phyloP scores from a whole-genome alignment of 2,888 invertebrate genomes.

The Cyclophora punctaria region DNA sequence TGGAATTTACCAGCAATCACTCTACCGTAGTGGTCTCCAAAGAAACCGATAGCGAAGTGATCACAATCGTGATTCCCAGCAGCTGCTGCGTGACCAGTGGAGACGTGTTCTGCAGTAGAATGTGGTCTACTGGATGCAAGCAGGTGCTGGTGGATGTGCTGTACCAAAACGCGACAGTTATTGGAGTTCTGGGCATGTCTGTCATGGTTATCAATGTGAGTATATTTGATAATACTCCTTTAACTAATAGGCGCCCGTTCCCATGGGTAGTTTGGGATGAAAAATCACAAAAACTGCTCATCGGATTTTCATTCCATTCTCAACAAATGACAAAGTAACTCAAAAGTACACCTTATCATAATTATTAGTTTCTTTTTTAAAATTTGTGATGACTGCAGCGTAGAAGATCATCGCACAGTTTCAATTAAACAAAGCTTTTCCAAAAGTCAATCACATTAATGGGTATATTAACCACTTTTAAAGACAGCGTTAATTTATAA shows the following conservation, averaged over 20 bases:
- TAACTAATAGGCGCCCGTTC: not conserved
- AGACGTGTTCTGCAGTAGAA: conserved; percentile 31
- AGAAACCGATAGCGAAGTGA: conserved; percentile 24
- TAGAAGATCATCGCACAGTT: too few relatives aligned
- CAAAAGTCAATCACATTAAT: too few relatives aligned
- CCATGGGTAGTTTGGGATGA: too few relatives aligned
- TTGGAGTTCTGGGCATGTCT: conserved; percentile 61
- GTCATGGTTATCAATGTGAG: conserved; percentile 65
- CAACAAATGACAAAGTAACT: too few relatives aligned
- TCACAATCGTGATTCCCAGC: conserved; percentile 37
- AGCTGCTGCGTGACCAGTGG: conserved; percentile 39
- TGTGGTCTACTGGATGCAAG: conserved; percentile 43
- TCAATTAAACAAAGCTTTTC: too few relatives aligned
- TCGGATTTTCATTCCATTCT: too few relatives aligned
- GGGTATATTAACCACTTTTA: too few relatives aligned
- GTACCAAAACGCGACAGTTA: conserved; percentile 42
- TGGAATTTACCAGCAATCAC: conserved; percentile 42
- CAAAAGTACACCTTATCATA: too few relatives aligned
- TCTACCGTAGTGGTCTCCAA: conserved; percentile 36
- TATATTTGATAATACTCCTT: conserved; percentile 1
- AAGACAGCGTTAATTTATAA: too few relatives aligned
- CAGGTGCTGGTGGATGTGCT: conserved; percentile 38
- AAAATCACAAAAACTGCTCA: too few relatives aligned
- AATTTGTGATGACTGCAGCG: too few relatives aligned
- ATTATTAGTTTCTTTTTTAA: too few relatives aligned